Conservation (phyloP, 2,888 invertebrate species). For the Microplitis deprimator region DNA sequence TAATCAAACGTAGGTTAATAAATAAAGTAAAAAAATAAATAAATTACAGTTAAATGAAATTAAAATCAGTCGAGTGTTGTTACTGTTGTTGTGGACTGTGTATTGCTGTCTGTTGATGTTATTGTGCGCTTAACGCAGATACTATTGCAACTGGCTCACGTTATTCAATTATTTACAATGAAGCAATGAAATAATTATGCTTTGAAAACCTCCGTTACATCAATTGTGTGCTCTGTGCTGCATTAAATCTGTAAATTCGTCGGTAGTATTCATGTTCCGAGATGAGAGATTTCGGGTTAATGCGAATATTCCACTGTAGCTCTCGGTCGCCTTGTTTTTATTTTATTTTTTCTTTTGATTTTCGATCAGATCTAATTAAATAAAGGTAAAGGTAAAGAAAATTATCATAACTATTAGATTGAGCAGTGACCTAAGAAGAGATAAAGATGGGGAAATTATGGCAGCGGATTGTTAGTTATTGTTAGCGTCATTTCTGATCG, state of each 20-base stretch:
- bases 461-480: conserved; percentile 44
- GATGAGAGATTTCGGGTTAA: conserved; percentile 3
- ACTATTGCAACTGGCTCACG: not conserved
- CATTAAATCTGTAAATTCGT: not conserved
- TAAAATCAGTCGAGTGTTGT: not conserved
- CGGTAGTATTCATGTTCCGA: not conserved
- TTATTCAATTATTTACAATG: conserved; percentile 10
- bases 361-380: not conserved
- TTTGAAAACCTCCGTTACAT: conserved; percentile 14
- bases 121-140: not conserved
- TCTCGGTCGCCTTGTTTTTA: no score
- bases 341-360: not conserved
- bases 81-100: not conserved
- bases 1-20: not conserved
- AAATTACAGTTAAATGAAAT: not conserved
- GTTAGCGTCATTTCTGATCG: conserved; percentile 52
- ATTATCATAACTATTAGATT: not conserved
- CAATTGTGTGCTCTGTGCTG: conserved; percentile 17
- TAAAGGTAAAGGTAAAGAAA: not conserved
- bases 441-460: conserved; percentile 43
- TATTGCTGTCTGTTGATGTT: not conserved
- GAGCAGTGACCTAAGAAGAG: conserved; percentile 43
- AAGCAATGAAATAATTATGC: conserved; percentile 13
- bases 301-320: conserved; percentile 30
- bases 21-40: not conserved